Evolutionary conservation across 2,888 invertebrate genomes (phyloP), one percentile per base, ranked within the genome.

Genomic region (Acanthosoma haemorrhoidale): DNA sequence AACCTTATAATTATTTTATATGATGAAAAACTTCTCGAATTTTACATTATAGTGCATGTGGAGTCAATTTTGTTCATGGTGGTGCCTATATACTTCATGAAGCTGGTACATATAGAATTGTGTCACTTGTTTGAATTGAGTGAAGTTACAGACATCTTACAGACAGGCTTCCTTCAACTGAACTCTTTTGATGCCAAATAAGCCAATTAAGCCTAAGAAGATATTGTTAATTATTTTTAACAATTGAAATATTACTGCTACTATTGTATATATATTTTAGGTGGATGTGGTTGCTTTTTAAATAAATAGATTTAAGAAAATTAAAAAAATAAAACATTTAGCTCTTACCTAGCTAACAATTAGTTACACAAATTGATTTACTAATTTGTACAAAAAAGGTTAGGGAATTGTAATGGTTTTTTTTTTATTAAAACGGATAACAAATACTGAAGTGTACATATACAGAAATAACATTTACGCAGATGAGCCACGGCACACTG

Each of bases 401-500:
- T 51, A 51, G 51, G 51, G 51, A 51, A 51, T 25, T 51, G 21
- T 25, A 51, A 25, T 51, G 51, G 6, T 51, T 51, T 51, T n/a
- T n/a, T n/a, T n/a, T n/a, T n/a, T n/a, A n/a, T n/a, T 25, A 51
- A 41, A 25, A 51, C 25, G 21, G 13, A 21, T 25, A 25, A 25
- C 51, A 25, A 51, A 25, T 51, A 25, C 51, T 51, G 13, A 34
- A 60, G 36, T 60, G 60, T 60, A 64, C 64, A 38, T 36, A 34
- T 63, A 64, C 41, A 39, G 68, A 36, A 64, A 63, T 69, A 71
- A 67, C 64, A 59, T 41, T 67, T 58, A 73, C 36, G 51, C 70
- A 71, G 71, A 68, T 73, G 70, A 70, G n/a, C 51, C 70, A 39
- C 68, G 73, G 71, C 73, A 70, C 25, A 39, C 71, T 67, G 71